Evolutionary conservation across 2,888 invertebrate species (phyloP), one percentile per base, ranked within the genome.

Genomic region (Ochropleura plecta): DNA sequence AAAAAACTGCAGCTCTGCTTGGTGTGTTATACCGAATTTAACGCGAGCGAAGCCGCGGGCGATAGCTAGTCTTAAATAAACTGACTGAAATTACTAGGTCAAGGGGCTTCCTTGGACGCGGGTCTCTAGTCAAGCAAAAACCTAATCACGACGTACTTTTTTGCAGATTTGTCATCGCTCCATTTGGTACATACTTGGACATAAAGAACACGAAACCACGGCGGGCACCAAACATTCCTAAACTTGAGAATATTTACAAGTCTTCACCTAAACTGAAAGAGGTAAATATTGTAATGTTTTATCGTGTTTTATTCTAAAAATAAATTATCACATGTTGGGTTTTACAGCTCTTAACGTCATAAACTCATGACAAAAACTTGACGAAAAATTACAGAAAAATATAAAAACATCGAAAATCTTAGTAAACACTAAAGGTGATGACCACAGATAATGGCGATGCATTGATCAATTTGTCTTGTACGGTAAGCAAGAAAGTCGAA

Each of bases 181-280:
- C 99, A 2, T 97, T 98, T 88, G 99, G 98, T 57, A 97, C 97
- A 90, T 97, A 97, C 57, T 93, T 99, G 89, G 98, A 98, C 75
- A 98, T 99, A 87, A 98, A 97, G 92, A 97, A 97, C 91, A 97
- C 97, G 59, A 97, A 98, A 93, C 97, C 97, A 78, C 98, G 98
- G 93, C 98, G 97, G 91, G 98, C 98, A 40, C 96, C 97, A 8
- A 95, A 97, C 77, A 98, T 98, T 95, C 97, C 97, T 66, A 95
- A 98, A 79, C 96, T 99, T 88, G 99, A 99, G 93, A 97, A 97
- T 87, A 98, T 98, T 0, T 99, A 98, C 92, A 94, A 93, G 81
- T 94, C 95, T 53, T 97, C 97, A 71, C 97, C 97, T 89, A 97
- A 97, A 90, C 97, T 98, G 90, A 98, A 98, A 94, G 97, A 97